Percentiles rank a stretch among this genome's conserved stretches.
Conservation (phyloP, 2,113 vertebrate species). For the Phaethon lepturus region DNA sequence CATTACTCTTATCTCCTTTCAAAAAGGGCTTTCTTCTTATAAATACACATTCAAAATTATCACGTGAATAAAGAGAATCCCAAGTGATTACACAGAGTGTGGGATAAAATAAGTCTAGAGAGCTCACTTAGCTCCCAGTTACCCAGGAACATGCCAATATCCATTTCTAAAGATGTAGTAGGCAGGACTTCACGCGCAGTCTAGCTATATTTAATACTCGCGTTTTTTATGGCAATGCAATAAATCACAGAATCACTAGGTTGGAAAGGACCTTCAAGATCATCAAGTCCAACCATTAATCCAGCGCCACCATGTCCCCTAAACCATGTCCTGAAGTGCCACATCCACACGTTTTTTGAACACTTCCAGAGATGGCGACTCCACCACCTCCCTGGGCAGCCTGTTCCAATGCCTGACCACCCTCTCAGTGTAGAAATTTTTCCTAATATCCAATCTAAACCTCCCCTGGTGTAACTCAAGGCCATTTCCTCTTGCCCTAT, state of each 20-base stretch:
- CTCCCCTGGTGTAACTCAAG: too few relatives aligned
- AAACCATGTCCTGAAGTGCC: too few relatives aligned
- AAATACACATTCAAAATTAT: slow-evolving; percentile 19
- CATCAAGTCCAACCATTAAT: too few relatives aligned
- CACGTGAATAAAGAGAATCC: slow-evolving; percentile 17
- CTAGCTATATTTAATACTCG: not conserved
- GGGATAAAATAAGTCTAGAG: not conserved
- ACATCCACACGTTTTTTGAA: too few relatives aligned
- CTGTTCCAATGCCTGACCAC: too few relatives aligned
- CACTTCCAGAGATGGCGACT: too few relatives aligned
- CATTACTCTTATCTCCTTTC: not conserved
- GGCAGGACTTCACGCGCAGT: not conserved
- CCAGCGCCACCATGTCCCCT: too few relatives aligned
- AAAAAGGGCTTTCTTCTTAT: slow-evolving; percentile 13
- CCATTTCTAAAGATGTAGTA: not conserved
- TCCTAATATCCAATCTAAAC: too few relatives aligned
- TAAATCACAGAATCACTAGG: not conserved
- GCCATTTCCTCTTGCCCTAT: too few relatives aligned
- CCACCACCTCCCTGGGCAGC: too few relatives aligned
- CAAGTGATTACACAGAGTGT: not conserved
- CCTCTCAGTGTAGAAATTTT: too few relatives aligned
- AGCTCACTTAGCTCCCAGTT: not conserved
- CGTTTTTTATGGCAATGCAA: not conserved
- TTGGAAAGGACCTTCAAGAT: too few relatives aligned
- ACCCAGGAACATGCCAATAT: not conserved